Base-by-base conservation (phyloP, 2,888 invertebrate genomes). In the Spilosoma lubricipeda region DNA sequence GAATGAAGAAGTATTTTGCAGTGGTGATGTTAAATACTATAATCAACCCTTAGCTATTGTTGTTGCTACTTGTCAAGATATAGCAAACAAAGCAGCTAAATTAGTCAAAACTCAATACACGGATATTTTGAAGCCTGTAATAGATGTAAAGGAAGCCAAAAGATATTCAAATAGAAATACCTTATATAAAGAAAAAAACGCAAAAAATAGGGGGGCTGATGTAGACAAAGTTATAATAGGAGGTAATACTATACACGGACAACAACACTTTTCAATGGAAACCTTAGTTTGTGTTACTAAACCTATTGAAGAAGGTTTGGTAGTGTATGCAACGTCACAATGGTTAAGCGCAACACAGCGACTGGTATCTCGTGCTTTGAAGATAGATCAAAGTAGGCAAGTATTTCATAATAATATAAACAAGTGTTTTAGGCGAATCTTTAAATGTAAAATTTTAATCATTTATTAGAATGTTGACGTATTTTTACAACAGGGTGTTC, bases 251-350 rank as follows among this genome's bases (percentile, higher is more conserved):
- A 87, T 91, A 70, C 96, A 95, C 20, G 88, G 93, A 11, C 98
- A 98, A 86, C 97, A 97, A 84, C 97, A 97, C 85, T 97, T 96
- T 81, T 94, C 96, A 45, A 97, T 97, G 96, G 98, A 98, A 88
- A 96, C 96, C 0, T 96, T 97, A 70, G 93, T 93, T 13, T 96
- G 96, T 81, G 91, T 96, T 3, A 96, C 96, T 20, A 87, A 96
- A 42, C 97, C 97, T 0, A 92, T 91, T 3, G 98, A 98, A 87
- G 97, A 97, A 85, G 97, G 97, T 0, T 89, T 97, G 76, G 96
- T 97, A 69, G 95, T 97, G 0, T 96, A 94, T 82, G 90, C 96
- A 0, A 85, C 96, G 0, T 90, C 96, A 0, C 97, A 97, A 82
- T 96, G 93, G 90, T 93, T 96, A 78, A 96, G 97, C 77, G 84